Conservation (phyloP, 2,797 vertebrate genomes). For the Coilia nasus region DNA sequence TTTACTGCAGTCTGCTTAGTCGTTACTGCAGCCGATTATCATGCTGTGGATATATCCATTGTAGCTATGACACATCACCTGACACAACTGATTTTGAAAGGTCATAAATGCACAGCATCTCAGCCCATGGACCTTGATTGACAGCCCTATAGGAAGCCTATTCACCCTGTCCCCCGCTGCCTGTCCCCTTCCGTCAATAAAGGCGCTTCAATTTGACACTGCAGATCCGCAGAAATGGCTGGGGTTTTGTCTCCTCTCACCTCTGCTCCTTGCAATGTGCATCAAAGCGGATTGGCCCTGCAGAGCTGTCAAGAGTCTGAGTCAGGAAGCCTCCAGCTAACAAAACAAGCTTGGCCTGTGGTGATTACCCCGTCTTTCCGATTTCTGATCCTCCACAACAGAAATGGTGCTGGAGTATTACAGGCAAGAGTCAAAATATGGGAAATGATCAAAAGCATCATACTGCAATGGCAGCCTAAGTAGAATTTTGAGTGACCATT, state of each 20-base stretch:
- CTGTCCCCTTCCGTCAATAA: not conserved
- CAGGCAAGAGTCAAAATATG: not conserved
- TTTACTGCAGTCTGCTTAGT: not conserved
- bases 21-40: not conserved
- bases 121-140: not conserved
- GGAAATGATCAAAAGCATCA: not conserved
- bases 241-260: slow-evolving; percentile 1
- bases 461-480: not conserved
- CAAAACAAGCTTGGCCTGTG: not conserved
- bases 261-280: not conserved
- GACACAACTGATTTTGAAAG: slow-evolving; percentile 15
- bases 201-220: not conserved
- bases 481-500: not conserved
- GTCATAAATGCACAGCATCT: slow-evolving; percentile 9
- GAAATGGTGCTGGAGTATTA: not conserved
- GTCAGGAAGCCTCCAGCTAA: slow-evolving; percentile 1
- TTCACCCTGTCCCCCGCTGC: not conserved
- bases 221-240: not conserved
- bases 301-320: slow-evolving; percentile 2
- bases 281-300: not conserved
- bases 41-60: not conserved
- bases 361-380: not conserved
- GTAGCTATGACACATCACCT: not conserved
- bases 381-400: not conserved
- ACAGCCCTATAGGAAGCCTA: not conserved